A percentile compares a stretch with the other conserved stretches of the same genome.
phyloP scores from a whole-genome alignment of 2,797 vertebrate species.

The Saxicola maurus region DNA sequence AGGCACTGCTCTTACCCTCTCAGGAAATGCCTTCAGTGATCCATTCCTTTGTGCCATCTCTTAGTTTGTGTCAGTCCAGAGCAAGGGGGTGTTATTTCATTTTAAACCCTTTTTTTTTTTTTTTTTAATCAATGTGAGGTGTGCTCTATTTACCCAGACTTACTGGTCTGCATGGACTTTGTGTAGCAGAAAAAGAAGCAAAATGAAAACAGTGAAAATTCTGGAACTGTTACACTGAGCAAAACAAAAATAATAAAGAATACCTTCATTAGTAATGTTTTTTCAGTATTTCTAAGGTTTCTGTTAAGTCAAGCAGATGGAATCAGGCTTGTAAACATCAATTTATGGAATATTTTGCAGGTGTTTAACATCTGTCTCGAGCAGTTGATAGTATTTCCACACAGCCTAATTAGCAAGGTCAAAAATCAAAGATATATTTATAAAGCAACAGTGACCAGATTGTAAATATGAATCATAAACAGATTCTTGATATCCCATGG shows the following conservation, averaged over 20 bases:
- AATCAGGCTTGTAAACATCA: background rate
- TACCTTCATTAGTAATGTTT: background rate
- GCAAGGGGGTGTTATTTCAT: background rate
- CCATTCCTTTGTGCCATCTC: background rate
- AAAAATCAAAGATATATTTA: background rate
- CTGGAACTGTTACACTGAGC: background rate
- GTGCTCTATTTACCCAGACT: background rate
- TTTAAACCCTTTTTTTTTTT: background rate
- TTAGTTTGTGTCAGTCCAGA: background rate
- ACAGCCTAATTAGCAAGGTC: background rate
- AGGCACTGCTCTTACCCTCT: background rate
- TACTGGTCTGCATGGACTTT: background rate
- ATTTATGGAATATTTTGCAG: background rate
- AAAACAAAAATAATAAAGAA: background rate
- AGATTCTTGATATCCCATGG: background rate
- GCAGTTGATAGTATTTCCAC: background rate
- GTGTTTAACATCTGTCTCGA: background rate
- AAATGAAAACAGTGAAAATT: background rate
- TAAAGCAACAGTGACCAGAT: background rate
- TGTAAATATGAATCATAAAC: background rate
- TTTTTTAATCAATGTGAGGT: rapidly evolving
- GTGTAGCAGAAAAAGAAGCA: background rate
- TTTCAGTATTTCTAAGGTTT: background rate
- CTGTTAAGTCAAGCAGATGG: background rate
- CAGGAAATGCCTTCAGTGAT: background rate